Conservation (phyloP, 2,888 invertebrate genomes). For the Diaphora mendica region DNA sequence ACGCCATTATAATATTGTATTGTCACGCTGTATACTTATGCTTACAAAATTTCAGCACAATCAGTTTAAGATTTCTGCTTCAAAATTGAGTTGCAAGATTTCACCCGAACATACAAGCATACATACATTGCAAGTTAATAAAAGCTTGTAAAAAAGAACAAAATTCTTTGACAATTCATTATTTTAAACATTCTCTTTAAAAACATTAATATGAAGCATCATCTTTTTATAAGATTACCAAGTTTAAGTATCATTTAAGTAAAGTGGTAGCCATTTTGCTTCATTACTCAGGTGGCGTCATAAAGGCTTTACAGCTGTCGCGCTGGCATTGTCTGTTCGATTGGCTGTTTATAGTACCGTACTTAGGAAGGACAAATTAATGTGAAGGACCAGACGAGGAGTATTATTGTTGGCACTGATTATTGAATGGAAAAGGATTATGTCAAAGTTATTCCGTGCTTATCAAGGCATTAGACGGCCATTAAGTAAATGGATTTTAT, state of each 20-base stretch:
- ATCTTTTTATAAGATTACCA: neutral
- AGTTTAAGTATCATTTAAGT: conserved; percentile 30
- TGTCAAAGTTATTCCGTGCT: neutral
- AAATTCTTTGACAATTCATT: neutral
- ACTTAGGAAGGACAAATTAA: neutral
- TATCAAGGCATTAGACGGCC: neutral
- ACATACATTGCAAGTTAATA: too few relatives aligned
- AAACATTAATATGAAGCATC: neutral
- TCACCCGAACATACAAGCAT: too few relatives aligned
- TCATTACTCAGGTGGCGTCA: conserved; percentile 29
- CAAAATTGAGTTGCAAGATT: too few relatives aligned
- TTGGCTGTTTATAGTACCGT: conserved; percentile 24
- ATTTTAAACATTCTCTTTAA: neutral
- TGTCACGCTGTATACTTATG: too few relatives aligned
- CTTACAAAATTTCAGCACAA: too few relatives aligned
- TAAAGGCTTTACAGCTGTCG: conserved; percentile 34
- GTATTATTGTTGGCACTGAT: neutral
- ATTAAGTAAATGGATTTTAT: too few relatives aligned
- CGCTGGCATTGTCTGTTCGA: conserved; percentile 31
- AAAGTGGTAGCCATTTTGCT: conserved; percentile 31
- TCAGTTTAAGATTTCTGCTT: too few relatives aligned
- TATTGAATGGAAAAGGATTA: neutral
- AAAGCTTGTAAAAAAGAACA: too few relatives aligned
- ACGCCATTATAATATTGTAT: too few relatives aligned
- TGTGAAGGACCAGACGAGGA: neutral